Evolutionary conservation across 1,140 invertebrate species (phyloP).

Genomic region (Nymphalis io): DNA sequence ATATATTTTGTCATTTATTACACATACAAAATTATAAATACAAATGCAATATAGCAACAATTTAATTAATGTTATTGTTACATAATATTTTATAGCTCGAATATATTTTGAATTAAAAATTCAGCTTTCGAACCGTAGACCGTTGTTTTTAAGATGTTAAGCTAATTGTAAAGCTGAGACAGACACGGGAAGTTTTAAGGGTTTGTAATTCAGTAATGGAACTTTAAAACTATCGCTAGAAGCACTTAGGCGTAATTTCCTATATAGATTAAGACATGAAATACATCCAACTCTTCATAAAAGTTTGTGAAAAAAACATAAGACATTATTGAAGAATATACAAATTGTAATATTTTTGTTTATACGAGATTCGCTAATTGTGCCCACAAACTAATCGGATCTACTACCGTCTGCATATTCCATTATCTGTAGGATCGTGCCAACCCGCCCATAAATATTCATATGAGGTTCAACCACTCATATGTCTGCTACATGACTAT

Average conservation of each 20-base stretch:
- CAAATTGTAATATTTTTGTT: constrained; percentile 7
- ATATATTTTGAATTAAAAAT: too few species aligned
- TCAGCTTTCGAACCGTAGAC: too few species aligned
- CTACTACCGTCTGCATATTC: constrained; percentile 72
- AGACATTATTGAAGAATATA: background rate
- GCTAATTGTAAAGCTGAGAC: background rate
- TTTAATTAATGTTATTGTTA: too few species aligned
- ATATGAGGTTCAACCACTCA: constrained; percentile 56
- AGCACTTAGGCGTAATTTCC: too few species aligned
- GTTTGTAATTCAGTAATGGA: background rate
- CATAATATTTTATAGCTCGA: too few species aligned
- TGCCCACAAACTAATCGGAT: constrained; percentile 66
- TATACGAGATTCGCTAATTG: constrained; percentile 53
- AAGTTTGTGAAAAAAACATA: background rate
- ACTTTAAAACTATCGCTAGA: background rate
- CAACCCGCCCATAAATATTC: constrained; percentile 70
- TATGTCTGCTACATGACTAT: constrained; percentile 47
- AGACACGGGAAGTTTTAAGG: background rate
- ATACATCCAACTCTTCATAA: background rate
- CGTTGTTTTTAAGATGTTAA: too few species aligned
- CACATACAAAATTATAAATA: too few species aligned
- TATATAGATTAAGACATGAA: too few species aligned
- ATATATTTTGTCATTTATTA: too few species aligned
- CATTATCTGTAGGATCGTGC: constrained; percentile 72
- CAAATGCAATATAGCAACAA: too few species aligned